A percentile compares a stretch with the other conserved stretches of the same genome.
phyloP scores from a whole-genome alignment of 2,797 vertebrate species.

The Tragelaphus oryx region DNA sequence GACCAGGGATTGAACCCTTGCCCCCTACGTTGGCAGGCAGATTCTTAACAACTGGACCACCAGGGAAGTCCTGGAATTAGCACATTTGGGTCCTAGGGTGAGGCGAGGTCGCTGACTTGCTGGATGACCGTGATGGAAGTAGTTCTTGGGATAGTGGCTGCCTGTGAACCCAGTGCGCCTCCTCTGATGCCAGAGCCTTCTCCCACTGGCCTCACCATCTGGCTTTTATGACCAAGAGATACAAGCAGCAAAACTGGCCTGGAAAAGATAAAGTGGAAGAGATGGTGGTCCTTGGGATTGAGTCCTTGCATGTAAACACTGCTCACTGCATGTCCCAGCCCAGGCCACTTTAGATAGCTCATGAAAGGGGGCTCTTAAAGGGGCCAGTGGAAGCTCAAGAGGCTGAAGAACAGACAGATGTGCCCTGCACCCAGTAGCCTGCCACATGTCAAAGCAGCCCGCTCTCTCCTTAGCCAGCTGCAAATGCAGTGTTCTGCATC shows the following conservation, averaged over 20 bases:
- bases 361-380: background rate
- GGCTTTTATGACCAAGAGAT: background rate
- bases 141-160: background rate
- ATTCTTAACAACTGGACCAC: background rate
- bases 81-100: background rate
- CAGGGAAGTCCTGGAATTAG: background rate
- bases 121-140: background rate
- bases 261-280: background rate
- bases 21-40: fast-evolving
- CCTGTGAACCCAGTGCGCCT: background rate
- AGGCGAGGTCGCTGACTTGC: background rate
- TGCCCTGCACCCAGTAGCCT: background rate
- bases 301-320: background rate
- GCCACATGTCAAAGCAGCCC: background rate
- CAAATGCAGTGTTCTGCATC: background rate
- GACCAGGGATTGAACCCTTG: background rate
- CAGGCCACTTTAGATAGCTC: background rate
- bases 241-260: background rate
- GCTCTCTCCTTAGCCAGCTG: background rate
- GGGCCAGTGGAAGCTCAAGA: background rate
- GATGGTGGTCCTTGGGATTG: background rate
- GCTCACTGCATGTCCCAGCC: background rate
- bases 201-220: background rate
- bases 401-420: background rate
- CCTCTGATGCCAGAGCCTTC: background rate